These are phyloP conservation scores for Cynoglossus semilaevis DNA, from an alignment of 2,113 vertebrate genomes.

Conservation along the genomic window DNA sequence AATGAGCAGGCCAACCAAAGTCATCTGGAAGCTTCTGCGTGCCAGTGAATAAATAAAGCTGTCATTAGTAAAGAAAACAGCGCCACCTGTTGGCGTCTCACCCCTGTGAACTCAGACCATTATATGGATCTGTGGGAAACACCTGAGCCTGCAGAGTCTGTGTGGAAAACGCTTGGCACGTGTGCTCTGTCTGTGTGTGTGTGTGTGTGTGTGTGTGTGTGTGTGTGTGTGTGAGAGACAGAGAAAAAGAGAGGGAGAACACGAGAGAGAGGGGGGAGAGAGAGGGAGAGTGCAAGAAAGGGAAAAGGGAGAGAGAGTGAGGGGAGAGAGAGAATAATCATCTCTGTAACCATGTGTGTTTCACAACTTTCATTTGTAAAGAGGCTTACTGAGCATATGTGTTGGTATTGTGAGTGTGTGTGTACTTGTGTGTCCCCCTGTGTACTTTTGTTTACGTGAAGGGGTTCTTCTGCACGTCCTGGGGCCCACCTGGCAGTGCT, in stretches of 20 bases:
- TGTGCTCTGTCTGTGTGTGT: constrained; percentile 6
- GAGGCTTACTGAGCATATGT: constrained; percentile 64
- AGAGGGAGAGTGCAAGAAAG: constrained; percentile 12
- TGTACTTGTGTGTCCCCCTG: constrained; percentile 22
- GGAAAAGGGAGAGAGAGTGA: constrained; percentile 9
- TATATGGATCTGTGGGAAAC: constrained; percentile 48
- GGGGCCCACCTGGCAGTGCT: constrained; percentile 68
- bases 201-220: constrained; percentile 17
- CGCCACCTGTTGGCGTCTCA: constrained; percentile 72
- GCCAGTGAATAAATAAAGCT: constrained; percentile 72
- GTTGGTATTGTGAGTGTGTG: constrained; percentile 47
- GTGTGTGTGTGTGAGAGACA: constrained; percentile 13
- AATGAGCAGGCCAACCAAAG: constrained; percentile 55
- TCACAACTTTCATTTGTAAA: constrained; percentile 59
- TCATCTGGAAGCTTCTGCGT: constrained; percentile 61
- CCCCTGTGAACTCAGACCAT: constrained; percentile 52
- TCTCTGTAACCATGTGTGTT: constrained; percentile 56
- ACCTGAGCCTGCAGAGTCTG: constrained; percentile 57
- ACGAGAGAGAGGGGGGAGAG: constrained; percentile 4
- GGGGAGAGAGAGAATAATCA: constrained; percentile 28
- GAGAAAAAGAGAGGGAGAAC: neutral
- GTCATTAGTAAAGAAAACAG: constrained; percentile 76
- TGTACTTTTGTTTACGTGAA: constrained; percentile 24
- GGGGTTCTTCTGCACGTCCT: constrained; percentile 56
- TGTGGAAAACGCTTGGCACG: constrained; percentile 47